phyloP scores from a whole-genome alignment of 2,888 invertebrate species.

The Blomia tropicalis region DNA sequence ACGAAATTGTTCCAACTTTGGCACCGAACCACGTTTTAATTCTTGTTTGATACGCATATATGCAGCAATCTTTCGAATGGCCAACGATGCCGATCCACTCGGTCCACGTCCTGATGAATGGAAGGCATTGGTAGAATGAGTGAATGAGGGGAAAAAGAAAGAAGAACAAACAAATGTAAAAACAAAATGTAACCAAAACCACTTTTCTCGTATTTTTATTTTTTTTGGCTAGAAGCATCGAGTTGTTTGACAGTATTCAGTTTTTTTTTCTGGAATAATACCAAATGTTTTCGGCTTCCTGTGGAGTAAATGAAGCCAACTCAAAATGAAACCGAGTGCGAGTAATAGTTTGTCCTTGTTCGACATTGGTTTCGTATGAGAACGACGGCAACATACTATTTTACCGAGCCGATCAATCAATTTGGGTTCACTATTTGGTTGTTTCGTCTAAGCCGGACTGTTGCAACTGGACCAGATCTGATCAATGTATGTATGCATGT shows the following conservation, averaged over 20 bases:
- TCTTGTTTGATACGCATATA: constrained; percentile 26
- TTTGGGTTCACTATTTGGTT: too few relatives aligned
- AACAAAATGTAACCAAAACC: background rate
- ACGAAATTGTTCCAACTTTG: constrained; percentile 29
- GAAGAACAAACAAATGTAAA: background rate
- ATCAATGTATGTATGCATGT: too few relatives aligned
- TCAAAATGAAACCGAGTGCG: too few relatives aligned
- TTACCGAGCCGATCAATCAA: too few relatives aligned
- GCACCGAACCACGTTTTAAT: constrained; percentile 24
- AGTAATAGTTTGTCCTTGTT: too few relatives aligned
- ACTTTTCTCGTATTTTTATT: background rate
- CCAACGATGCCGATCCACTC: constrained; percentile 22
- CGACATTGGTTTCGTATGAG: too few relatives aligned
- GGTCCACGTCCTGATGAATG: constrained; percentile 18
- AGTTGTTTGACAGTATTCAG: background rate
- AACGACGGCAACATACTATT: too few relatives aligned
- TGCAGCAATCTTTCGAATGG: constrained; percentile 25
- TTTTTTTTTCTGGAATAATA: background rate
- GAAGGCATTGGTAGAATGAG: background rate
- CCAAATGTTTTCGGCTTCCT: too few relatives aligned
- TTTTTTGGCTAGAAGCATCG: background rate
- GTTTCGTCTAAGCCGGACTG: too few relatives aligned
- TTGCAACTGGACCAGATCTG: too few relatives aligned
- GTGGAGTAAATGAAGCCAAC: too few relatives aligned
- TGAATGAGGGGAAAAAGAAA: too few relatives aligned